Base-by-base conservation (phyloP, 1,140 invertebrate species). In the Trichonephila clavata region DNA sequence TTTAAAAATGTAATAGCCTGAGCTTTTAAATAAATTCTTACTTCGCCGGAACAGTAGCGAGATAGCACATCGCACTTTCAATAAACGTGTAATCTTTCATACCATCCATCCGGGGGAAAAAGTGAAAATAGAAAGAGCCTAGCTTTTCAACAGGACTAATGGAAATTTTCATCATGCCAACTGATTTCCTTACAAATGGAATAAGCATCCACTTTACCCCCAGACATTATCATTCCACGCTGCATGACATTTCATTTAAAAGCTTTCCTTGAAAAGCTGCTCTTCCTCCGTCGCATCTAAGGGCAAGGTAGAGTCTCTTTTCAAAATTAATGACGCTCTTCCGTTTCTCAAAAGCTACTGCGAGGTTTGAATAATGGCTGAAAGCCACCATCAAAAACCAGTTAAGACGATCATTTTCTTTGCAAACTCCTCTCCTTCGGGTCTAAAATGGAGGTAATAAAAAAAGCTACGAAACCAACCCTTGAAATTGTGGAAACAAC, bases 201-300 rank as follows among this genome's bases (percentile, higher is more conserved):
- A 18, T 68, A 68, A 77, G 71, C 71, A 77, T 27, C 71, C 65
- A 24, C 65, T 68, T 24, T 77, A 77, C 27, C 50, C 50, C 18
- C 27, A 32, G 71, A 77, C 27, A 77, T 77, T 16, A 20, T 32
- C 27, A 39, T 77, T 39, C 27, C 71, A 18, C 13, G 27, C 71
- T 77, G 27, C 71, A 77, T 77, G 71, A 77, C 71, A 32, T 77
- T 77, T 84, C 57, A 84, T 84, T 84, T 84, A 60, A 84, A 84
- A 59, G 24, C 57, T 18, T 60, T 84, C 83, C 13, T 50, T 24
- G 10, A 59, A 84, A 24, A 59, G n/a, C 83, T 60, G 83, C 57
- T 84, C 57, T 84, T 68, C 24, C 65, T 24, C 65, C 65, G 24
- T n/a, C n/a, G n/a, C 6, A 84, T 16, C 10, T 20, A 39, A 60